Percentiles rank a stretch among this genome's conserved stretches.
phyloP scores from a whole-genome alignment of 2,888 invertebrate genomes.

The Ophonus ardosiacus region DNA sequence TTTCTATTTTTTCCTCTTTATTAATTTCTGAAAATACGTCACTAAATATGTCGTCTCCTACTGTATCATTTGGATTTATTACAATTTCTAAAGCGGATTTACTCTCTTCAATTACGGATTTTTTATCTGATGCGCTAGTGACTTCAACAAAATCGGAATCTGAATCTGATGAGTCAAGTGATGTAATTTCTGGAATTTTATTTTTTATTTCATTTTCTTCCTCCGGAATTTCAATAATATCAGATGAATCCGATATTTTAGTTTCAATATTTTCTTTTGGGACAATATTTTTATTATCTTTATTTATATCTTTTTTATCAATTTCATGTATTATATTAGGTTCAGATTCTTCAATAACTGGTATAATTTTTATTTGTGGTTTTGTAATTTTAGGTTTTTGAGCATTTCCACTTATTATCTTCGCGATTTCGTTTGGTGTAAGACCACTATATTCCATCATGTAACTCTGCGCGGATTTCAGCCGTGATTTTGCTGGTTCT shows the following conservation, averaged over 20 bases:
- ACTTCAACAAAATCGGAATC: slow-evolving; percentile 72
- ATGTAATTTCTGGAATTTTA: slow-evolving; percentile 34
- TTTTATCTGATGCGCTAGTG: slow-evolving; percentile 72
- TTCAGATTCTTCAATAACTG: neutral
- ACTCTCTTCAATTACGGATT: slow-evolving; percentile 41
- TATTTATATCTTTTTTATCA: neutral
- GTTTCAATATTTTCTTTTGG: slow-evolving; percentile 22
- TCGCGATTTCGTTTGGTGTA: slow-evolving; percentile 83
- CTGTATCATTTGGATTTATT: slow-evolving; percentile 71
- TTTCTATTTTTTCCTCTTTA: slow-evolving; percentile 32
- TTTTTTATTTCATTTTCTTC: slow-evolving; percentile 11
- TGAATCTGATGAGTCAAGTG: slow-evolving; percentile 65
- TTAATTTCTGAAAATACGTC: slow-evolving; percentile 69
- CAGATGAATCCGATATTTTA: slow-evolving; percentile 34
- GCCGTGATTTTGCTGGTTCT: slow-evolving; percentile 71
- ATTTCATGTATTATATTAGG: neutral
- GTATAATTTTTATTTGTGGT: slow-evolving; percentile 35
- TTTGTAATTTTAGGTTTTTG: slow-evolving; percentile 50
- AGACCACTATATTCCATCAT: slow-evolving; percentile 88
- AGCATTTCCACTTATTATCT: slow-evolving; percentile 75
- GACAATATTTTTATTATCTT: neutral
- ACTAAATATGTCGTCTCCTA: slow-evolving; percentile 72
- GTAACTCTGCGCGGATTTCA: slow-evolving; percentile 83
- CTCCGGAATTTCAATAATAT: neutral
- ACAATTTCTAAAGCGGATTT: slow-evolving; percentile 72